Conservation (phyloP, 2,888 invertebrate genomes). For the Drosophila neutralis region DNA sequence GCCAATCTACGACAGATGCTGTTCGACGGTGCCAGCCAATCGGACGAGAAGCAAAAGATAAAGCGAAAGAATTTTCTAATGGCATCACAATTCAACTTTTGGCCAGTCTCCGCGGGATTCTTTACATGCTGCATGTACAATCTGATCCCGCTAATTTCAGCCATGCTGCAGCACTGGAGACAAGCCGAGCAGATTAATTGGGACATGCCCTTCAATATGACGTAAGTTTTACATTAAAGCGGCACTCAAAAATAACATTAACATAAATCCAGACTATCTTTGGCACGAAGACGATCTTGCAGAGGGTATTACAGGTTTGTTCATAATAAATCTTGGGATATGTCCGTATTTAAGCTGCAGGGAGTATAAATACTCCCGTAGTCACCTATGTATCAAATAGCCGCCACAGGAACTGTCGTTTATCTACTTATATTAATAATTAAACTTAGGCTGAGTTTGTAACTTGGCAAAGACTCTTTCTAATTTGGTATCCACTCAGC, state of each 20-base stretch:
- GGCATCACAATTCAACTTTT: constrained; percentile 73
- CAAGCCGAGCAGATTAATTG: constrained; percentile 49
- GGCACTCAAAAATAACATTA: background rate
- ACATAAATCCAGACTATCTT: background rate
- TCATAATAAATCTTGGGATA: background rate
- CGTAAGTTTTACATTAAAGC: constrained; percentile 55
- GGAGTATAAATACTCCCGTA: background rate
- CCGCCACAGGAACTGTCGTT: background rate
- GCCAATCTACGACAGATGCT: constrained; percentile 46
- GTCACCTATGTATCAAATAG: background rate
- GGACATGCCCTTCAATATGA: constrained; percentile 79
- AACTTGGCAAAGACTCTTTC: background rate
- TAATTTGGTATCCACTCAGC: constrained; percentile 38
- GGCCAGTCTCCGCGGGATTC: constrained; percentile 73
- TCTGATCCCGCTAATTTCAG: constrained; percentile 68
- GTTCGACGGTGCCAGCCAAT: constrained; percentile 3
- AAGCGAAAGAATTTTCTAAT: constrained; percentile 45
- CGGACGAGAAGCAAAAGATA: constrained; percentile 21
- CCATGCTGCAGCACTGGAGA: constrained; percentile 45
- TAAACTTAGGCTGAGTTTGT: background rate
- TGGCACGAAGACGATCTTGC: background rate
- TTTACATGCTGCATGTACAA: constrained; percentile 68
- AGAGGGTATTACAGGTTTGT: background rate
- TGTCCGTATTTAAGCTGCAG: background rate
- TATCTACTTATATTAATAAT: background rate